phyloP scores from a whole-genome alignment of 1,140 invertebrate genomes.

The Zaprionus davidi region DNA sequence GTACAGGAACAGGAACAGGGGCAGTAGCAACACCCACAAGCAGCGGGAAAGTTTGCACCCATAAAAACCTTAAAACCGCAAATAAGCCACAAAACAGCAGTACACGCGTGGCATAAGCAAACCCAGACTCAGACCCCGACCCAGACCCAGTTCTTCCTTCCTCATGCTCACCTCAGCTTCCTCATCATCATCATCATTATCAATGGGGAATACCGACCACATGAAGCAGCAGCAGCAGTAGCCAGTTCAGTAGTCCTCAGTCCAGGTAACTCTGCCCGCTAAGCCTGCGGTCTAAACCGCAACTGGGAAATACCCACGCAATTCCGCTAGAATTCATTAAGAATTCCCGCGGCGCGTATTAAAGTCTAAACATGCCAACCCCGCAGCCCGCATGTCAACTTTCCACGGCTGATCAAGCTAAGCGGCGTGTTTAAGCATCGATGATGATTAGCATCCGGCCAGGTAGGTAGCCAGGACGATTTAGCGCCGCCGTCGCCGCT shows the following conservation, averaged over 20 bases:
- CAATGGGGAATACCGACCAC: slow-evolving; percentile 58
- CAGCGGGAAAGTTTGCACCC: slow-evolving; percentile 49
- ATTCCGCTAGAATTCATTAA: slow-evolving; percentile 68
- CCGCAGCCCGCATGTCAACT: slow-evolving; percentile 34
- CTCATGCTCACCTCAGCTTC: slow-evolving; percentile 15
- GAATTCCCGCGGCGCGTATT: slow-evolving; percentile 79
- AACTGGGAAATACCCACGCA: slow-evolving; percentile 56
- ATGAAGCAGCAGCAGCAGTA: slow-evolving; percentile 24
- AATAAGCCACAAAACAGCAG: slow-evolving; percentile 73
- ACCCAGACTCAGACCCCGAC: slow-evolving; percentile 14
- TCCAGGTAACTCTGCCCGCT: slow-evolving; percentile 18
- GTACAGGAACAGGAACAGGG: background rate
- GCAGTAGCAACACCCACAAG: slow-evolving; percentile 52
- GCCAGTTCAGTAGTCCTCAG: slow-evolving; percentile 1
- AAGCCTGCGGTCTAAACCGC: slow-evolving; percentile 10
- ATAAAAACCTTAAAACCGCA: slow-evolving; percentile 69
- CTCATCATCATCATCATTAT: slow-evolving; percentile 60
- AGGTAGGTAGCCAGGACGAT: slow-evolving; percentile 29
- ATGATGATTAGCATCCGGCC: slow-evolving; percentile 78
- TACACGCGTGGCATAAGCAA: slow-evolving; percentile 66
- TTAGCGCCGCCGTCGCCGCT: slow-evolving; percentile 62
- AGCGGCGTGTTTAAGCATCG: slow-evolving; percentile 53
- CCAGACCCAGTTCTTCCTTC: background rate
- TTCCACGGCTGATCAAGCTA: slow-evolving; percentile 51
- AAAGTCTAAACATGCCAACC: slow-evolving; percentile 83